Evolutionary conservation across 2,888 invertebrate species (phyloP), one percentile per base, ranked within the genome.

Genomic region (Lithophane socia): DNA sequence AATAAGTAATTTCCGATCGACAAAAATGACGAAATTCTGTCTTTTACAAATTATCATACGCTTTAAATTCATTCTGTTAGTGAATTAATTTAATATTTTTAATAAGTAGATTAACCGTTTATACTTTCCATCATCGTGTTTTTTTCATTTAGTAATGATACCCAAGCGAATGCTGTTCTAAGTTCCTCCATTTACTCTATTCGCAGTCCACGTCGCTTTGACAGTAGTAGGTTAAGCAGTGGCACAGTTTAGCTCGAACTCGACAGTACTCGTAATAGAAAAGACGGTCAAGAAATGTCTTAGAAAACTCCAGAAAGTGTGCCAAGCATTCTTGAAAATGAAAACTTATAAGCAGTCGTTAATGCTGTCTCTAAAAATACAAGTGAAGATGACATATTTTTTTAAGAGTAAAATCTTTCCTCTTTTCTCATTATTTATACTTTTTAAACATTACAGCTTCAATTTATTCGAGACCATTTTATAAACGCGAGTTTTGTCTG

Each of bases 261-360:
- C 67, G 2, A 68, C 58, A 68, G 44, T 65, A 56, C 68, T 81
- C 21, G 29, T 47, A 61, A 77, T 44, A 71, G 66, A 58, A 69
- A 83, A 79, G 56, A 79, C 73, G 72, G 64, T 83, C 67, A 73
- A 83, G 84, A 69, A 72, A 83, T 73, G n/a, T 70, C 79, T 72
- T 24, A 58, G 61, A 67, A 63, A 37, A 52, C 84, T 69, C 29
- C 66, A 63, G 72, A 21, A 66, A 73, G 29, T 79, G 73, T 66
- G 73, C 73, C 73, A 70, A 79, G 84, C 12, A 29, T 82, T 73
- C 69, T 84, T 66, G 56, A n/a, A 79, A 69, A 79, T 69, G 24
- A 52, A 78, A 79, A 58, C 52, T 29, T 79, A 56, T 66, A 63
- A 10, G 42, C n/a, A 63, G 37, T 66, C n/a, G 24, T 56, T 66